A percentile compares a stretch with the other conserved stretches of the same genome.
phyloP scores from a whole-genome alignment of 2,113 vertebrate genomes.

The Daphoenositta chrysoptera region DNA sequence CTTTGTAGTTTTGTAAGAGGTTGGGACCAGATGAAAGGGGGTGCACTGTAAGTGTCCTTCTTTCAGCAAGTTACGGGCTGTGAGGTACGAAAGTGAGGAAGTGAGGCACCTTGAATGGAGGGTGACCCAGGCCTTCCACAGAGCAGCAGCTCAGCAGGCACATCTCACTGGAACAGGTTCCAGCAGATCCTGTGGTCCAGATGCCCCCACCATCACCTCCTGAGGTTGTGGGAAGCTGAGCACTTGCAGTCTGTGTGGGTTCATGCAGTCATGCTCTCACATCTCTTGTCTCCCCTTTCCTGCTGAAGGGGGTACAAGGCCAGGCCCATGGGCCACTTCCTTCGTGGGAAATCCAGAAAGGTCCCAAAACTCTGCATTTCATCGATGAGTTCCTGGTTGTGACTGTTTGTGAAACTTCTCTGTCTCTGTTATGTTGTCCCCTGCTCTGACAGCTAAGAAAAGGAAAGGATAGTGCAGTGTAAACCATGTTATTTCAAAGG shows the following conservation, averaged over 20 bases:
- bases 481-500: not conserved
- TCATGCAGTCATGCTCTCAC: rapidly evolving
- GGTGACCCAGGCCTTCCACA: not conserved
- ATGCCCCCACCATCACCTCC: not conserved
- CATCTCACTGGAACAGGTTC: not conserved
- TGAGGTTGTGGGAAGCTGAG: not conserved
- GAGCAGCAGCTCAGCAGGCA: not conserved
- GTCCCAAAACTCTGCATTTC: rapidly evolving
- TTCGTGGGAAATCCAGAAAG: rapidly evolving
- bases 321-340: rapidly evolving
- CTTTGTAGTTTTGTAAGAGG: not conserved
- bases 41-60: not conserved
- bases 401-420: not conserved
- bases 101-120: not conserved
- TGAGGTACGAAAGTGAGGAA: not conserved
- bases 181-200: not conserved
- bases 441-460: not conserved
- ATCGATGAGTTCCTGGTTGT: not conserved
- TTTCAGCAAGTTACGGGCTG: not conserved
- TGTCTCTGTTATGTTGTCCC: not conserved
- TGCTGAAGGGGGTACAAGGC: not conserved
- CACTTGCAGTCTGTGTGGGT: not conserved
- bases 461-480: not conserved
- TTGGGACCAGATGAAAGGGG: not conserved
- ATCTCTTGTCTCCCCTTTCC: not conserved